phyloP scores from a whole-genome alignment of 2,113 vertebrate species.

The Sakesphorus luctuosus region DNA sequence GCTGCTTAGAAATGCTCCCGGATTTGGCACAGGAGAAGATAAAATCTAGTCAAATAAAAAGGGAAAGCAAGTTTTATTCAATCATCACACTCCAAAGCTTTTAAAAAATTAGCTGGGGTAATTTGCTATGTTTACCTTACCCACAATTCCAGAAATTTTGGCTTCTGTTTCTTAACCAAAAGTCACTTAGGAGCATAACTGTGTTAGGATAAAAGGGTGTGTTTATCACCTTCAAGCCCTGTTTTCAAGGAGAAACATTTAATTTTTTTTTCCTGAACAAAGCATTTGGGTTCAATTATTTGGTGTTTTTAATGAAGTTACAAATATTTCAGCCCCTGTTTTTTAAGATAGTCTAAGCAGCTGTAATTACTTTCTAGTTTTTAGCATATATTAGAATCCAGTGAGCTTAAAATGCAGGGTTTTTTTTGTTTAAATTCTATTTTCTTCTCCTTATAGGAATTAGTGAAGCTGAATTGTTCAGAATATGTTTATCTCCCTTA shows the following conservation, averaged over 20 bases:
- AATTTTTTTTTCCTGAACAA: background rate
- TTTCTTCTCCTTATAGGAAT: background rate
- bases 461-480: background rate
- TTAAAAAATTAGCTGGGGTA: background rate
- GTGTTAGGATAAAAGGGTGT: background rate
- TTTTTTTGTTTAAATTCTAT: background rate
- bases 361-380: background rate
- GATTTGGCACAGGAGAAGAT: background rate
- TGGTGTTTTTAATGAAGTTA: background rate
- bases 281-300: background rate
- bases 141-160: background rate
- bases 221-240: background rate
- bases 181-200: background rate
- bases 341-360: background rate
- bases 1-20: background rate
- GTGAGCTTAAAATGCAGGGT: background rate
- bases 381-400: background rate
- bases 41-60: background rate
- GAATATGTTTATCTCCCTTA: background rate
- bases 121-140: background rate
- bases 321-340: background rate
- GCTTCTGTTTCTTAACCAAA: background rate
- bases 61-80: background rate
- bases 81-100: background rate
- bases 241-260: background rate